Percentiles rank a stretch among this genome's conserved stretches.
These are phyloP conservation scores for Lipophrys pholis DNA, from an alignment of 2,113 vertebrate genomes.

Conservation along the genomic window DNA sequence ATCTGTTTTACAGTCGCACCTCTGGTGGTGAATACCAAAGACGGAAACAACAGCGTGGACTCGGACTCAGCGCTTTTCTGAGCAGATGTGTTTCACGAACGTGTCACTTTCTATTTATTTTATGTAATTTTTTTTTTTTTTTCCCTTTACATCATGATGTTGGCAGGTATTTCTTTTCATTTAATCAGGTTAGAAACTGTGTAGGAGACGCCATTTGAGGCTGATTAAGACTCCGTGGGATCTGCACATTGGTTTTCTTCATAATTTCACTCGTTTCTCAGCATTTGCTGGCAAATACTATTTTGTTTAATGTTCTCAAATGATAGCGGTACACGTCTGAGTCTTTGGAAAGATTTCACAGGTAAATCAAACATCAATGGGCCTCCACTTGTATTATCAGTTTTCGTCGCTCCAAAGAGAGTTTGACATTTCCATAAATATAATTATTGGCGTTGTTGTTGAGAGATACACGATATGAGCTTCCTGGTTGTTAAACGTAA, in stretches of 20 bases:
- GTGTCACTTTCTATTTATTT: conserved; percentile 12
- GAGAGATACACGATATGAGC: neutral
- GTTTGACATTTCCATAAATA: neutral
- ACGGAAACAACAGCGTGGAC: conserved; percentile 35
- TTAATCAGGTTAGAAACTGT: conserved; percentile 33
- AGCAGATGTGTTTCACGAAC: neutral
- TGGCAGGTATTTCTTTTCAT: conserved; percentile 32
- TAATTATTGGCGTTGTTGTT: neutral
- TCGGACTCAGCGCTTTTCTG: conserved; percentile 14
- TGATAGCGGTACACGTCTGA: neutral
- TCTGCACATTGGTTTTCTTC: neutral
- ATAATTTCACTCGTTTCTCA: conserved; percentile 7
- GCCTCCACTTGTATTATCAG: neutral
- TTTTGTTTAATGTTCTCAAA: no score
- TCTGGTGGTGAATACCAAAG: conserved; percentile 65
- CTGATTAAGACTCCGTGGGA: conserved; percentile 13
- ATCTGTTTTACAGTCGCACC: conserved; percentile 79
- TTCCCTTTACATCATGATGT: conserved; percentile 6
- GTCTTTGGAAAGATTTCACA: neutral
- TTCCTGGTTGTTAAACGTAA: neutral
- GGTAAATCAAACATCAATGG: neutral
- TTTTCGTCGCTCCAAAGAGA: neutral
- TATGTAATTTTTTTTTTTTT: neutral
- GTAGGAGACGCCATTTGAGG: conserved; percentile 2
- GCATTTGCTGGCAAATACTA: no score